A percentile compares a stretch with the other conserved stretches of the same genome.
Conservation (phyloP, 2,113 vertebrate genomes). For the Cinclus cinclus region DNA sequence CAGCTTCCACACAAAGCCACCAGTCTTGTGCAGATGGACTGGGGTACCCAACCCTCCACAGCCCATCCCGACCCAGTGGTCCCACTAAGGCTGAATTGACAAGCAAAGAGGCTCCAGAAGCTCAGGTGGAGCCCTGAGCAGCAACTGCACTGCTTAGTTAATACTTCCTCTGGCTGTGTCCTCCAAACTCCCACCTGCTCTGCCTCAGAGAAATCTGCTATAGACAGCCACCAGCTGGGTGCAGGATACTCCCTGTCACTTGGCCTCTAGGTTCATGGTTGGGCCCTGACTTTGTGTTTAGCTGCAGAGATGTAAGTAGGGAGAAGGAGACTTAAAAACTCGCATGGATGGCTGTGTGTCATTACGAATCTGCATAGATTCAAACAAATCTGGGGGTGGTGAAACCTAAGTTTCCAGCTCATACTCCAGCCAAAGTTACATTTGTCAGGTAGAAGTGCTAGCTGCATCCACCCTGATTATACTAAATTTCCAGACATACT, state of each 20-base stretch:
- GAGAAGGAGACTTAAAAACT: background rate
- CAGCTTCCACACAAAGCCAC: background rate
- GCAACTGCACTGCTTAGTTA: background rate
- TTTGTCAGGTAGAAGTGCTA: background rate
- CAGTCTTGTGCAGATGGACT: background rate
- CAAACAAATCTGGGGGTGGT: background rate
- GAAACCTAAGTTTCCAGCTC: background rate
- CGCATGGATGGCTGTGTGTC: fast-evolving
- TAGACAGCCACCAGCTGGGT: background rate
- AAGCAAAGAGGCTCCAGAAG: background rate
- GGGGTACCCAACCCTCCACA: background rate
- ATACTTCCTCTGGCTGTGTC: background rate
- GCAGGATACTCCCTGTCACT: background rate
- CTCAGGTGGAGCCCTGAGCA: background rate
- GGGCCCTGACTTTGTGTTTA: background rate
- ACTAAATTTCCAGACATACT: background rate
- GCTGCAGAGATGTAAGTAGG: background rate
- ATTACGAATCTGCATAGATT: background rate
- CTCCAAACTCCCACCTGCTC: background rate
- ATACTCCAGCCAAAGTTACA: background rate
- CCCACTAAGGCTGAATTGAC: background rate
- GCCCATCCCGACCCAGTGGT: background rate
- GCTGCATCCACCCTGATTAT: background rate
- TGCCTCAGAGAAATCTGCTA: background rate
- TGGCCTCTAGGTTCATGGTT: background rate